Base-by-base conservation (phyloP, 92 coral and sea anemone genomes). In the Porites rus region DNA sequence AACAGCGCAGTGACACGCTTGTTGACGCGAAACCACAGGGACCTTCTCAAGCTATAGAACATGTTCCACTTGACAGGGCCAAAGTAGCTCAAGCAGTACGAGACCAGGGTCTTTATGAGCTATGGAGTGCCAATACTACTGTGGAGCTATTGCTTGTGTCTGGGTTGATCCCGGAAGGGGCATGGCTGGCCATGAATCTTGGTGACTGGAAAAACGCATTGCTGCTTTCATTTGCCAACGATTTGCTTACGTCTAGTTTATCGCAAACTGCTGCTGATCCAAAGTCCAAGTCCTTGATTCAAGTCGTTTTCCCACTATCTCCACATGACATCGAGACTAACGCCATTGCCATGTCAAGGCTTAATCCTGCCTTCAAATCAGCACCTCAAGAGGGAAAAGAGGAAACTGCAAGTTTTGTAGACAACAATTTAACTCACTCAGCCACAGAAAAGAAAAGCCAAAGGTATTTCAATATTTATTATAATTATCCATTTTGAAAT, bases 141-240 rank as follows among this genome's bases (percentile, higher is more conserved):
- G 51, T 97, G 61, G 98, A 97, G 61, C 90, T 97, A 1, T 86
- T 97, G 93, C 88, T 97, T 38, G 91, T 97, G 18, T 92, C 98
- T 3, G 99, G 99, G 25, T 91, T 95, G 21, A 24, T 97, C 56
- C 88, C 92, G 11, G 99, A 97, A 67, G 98, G 93, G 1, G 95
- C 98, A 16, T 93, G 96, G 97, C 78, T 97, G 67, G 94, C 97
- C 60, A 91, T 70, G 67, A 89, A 96, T 59, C 85, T 97, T 13
- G 99, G 99, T 52, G 99, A 97, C 72, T 97, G 99, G 99, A 97
- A 97, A 85, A 90, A 92, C 52, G 91, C 99, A n/a, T 82, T 97
- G 79, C 50, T 95, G n/a, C 87, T 97, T 50, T 93, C 99, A 0
- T 94, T 95, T 25, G 91, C 96, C 6, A 66, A 58, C 14, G 66